phyloP scores from a whole-genome alignment of 30 jellyfish, hydroid and myxozoan genomes.

The Euphysa ruthae region DNA sequence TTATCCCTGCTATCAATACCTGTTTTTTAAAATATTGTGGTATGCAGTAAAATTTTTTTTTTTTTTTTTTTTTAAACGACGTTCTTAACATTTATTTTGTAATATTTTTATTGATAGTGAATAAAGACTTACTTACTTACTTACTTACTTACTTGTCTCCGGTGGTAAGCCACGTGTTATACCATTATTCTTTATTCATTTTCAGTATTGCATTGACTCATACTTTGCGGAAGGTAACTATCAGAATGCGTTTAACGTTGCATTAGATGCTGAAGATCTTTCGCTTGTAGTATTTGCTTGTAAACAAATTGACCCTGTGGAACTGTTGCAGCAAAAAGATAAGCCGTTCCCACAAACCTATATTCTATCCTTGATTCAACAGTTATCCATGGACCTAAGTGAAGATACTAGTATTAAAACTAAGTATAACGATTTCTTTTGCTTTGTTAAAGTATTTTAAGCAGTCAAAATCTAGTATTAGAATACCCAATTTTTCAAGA shows the following conservation, averaged over 20 bases:
- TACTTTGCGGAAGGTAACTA: conserved; percentile 23
- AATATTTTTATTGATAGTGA: too few species aligned
- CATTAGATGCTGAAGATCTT: conserved; percentile 58
- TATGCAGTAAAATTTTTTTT: too few species aligned
- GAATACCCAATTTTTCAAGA: too few species aligned
- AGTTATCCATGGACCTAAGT: conserved; percentile 54
- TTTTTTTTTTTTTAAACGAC: too few species aligned
- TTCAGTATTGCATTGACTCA: conserved; percentile 17
- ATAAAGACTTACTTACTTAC: too few species aligned
- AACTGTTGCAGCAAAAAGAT: conserved; percentile 31
- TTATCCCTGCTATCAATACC: too few species aligned
- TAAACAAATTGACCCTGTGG: conserved; percentile 57
- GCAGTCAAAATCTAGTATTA: too few species aligned
- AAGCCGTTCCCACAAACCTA: conserved; percentile 42
- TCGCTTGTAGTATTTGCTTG: conserved; percentile 45
- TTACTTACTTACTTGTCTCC: too few species aligned
- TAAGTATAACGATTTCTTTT: conserved; percentile 35
- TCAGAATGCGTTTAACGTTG: conserved; percentile 50
- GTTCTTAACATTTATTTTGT: too few species aligned
- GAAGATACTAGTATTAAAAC: conserved; percentile 57
- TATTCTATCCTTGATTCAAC: conserved; percentile 69
- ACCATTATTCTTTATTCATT: not conserved
- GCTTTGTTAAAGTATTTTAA: not conserved
- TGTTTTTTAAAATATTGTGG: too few species aligned
- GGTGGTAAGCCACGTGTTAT: too few species aligned